Percentiles rank a stretch among this genome's conserved stretches.
Conservation (phyloP, 2,797 vertebrate genomes). For the Acrossocheilus wenchowensis region DNA sequence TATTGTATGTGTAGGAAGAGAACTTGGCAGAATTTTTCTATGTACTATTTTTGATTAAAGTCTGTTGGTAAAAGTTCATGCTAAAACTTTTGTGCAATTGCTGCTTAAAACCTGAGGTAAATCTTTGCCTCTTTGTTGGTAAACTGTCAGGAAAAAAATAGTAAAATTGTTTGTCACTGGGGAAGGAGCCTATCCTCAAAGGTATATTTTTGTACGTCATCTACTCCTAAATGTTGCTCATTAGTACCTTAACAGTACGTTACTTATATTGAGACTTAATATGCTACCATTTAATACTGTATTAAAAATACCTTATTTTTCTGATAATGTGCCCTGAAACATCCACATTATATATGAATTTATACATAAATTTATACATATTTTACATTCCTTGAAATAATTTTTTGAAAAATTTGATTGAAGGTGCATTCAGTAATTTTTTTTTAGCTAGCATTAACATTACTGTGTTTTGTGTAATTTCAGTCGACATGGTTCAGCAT, state of each 20-base stretch:
- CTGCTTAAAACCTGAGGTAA: neutral
- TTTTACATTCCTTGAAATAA: neutral
- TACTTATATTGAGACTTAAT: neutral
- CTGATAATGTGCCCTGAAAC: neutral
- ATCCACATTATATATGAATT: neutral
- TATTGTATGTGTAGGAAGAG: slow-evolving; percentile 2
- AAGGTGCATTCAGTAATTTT: neutral
- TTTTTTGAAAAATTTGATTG: neutral
- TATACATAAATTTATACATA: neutral
- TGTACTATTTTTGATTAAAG: neutral
- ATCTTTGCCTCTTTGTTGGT: neutral
- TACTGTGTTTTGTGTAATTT: neutral
- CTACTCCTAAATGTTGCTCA: neutral
- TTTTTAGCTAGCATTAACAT: neutral
- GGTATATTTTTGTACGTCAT: too few species aligned
- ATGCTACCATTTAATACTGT: neutral
- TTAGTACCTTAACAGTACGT: neutral
- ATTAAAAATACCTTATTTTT: neutral
- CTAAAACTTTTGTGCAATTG: neutral
- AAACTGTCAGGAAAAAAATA: neutral
- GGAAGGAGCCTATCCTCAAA: neutral
- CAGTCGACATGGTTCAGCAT: neutral
- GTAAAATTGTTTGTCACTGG: neutral
- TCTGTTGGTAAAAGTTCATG: neutral
- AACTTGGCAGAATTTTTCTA: neutral